Percentiles rank a stretch among this genome's conserved stretches.
Conservation (phyloP, 2,888 invertebrate species). For the Petrolisthes manimaculis region DNA sequence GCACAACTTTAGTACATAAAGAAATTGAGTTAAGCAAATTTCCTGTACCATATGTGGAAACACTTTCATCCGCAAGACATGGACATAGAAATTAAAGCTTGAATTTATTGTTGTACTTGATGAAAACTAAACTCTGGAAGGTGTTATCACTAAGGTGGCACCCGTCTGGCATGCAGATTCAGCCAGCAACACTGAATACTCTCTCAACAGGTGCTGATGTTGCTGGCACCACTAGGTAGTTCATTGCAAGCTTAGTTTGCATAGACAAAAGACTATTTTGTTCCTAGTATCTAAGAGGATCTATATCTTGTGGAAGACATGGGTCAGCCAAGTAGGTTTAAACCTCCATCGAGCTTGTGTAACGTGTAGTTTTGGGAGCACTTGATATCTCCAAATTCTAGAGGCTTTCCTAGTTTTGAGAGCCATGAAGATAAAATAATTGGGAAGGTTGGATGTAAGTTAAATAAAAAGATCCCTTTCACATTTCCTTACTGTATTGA, state of each 20-base stretch:
- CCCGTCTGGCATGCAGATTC: not conserved
- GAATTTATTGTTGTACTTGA: not conserved
- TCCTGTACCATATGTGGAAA: not conserved
- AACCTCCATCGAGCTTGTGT: not conserved
- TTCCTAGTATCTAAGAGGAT: not conserved
- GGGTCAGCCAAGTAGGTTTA: constrained; percentile 1
- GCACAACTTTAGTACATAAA: not conserved
- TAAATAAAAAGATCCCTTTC: no score
- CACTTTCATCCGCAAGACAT: not conserved
- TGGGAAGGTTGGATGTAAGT: no score
- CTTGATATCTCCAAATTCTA: no score
- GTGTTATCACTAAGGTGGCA: not conserved
- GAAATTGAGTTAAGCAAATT: not conserved
- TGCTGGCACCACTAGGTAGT: constrained; percentile 14
- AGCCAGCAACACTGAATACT: not conserved
- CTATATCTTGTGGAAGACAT: constrained; percentile 4
- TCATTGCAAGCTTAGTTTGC: not conserved
- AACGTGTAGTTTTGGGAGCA: constrained; percentile 4
- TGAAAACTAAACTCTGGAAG: constrained; percentile 1
- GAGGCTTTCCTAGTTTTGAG: no score
- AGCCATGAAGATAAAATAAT: no score
- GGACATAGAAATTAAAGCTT: not conserved
- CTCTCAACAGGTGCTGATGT: constrained; percentile 16
- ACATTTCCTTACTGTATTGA: no score
- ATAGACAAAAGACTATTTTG: not conserved